Evolutionary conservation across 2,888 invertebrate species (phyloP), one percentile per base, ranked within the genome.

Genomic region (Scotopteryx bipunctaria): DNA sequence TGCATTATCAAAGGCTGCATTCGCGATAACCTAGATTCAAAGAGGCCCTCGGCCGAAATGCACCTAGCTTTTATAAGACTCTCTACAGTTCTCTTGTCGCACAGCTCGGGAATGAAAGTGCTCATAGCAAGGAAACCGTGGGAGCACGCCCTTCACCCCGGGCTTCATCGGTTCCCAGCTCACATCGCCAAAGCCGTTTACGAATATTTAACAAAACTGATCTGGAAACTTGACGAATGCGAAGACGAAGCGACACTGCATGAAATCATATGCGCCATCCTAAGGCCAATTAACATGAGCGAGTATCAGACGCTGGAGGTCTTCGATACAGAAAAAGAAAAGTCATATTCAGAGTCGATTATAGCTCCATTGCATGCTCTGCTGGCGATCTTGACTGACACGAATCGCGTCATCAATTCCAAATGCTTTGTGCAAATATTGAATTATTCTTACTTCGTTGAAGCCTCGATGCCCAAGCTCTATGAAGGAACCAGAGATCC

Each of bases 101-200:
- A 77, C 29, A 61, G 59, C 15, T 67, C 76, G 0, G 76, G 76
- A 3, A 17, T 77, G 9, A 58, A 56, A 17, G 44, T 64, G 45
- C 36, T 68, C 2, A 17, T 67, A 13, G 50, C 66, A 3, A 43
- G 59, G 14, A 67, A 68, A 44, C 45, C 63, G 2, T 75, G 73
- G 76, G 53, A 55, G 29, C 14, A 49, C 1, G 48, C 68, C 27
- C 41, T 74, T 6, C 43, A 42, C 3, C 58, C 60, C 0, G 44
- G 57, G 0, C 59, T 60, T 2, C 61, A 65, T 17, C 37, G 41
- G 2, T 61, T 36, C 14, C 56, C 69, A 0, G 49, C 45, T 1
- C 42, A 56, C 8, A 48, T 69, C 3, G 41, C 65, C 2, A 54
- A 51, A 14, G 68, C 63, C 2, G 38, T 61, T 1, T 73, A 66